Base-by-base conservation (phyloP, 1,140 invertebrate species). In the Plodia interpunctella region DNA sequence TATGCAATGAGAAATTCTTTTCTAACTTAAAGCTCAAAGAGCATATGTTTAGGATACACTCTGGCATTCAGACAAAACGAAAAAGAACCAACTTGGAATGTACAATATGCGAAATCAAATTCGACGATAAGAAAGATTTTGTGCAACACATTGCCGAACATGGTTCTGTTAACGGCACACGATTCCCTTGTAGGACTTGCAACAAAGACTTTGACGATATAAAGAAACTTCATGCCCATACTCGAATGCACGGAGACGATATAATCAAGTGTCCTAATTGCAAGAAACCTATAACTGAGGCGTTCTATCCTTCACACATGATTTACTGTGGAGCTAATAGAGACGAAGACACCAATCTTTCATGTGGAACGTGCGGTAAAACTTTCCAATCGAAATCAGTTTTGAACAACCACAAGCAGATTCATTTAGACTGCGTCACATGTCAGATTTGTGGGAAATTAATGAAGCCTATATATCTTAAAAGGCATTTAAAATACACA, bases 361-460 rank as follows among this genome's bases (percentile, higher is more conserved):
- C 59, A 8, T 74, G 72, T 59, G 72, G 72, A 49, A 58, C 63
- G 0, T 74, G 72, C 21, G 66, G 65, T 0, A 72, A 70, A 53
- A 50, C 54, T 0, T 72, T 67, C 50, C 51, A 63, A 2, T 49
- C 59, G 0, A 58, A 72, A 55, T 58, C 55, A 9, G 21, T 63
- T 11, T 32, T 74, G 4, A 50, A 53, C 4, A 56, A 60, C 11
- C 72, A 74, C 53, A 62, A 56, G 2, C 68, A 59, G 52, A 32
- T 53, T 15, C 72, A 74, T 51, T 18, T 55, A 32, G 61, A 59
- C 0, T 61, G 58, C 0, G 55, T 61, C 10, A 56, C 62, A 0
- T 74, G 72, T 57, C 55, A 52, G 1, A n/a, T 58, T 3, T 74
- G 72, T 28, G 38, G 57, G 11, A 72, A 72, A 51, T 18, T 50